Conservation (phyloP, 1,140 invertebrate species). For the Drosophila littoralis region DNA sequence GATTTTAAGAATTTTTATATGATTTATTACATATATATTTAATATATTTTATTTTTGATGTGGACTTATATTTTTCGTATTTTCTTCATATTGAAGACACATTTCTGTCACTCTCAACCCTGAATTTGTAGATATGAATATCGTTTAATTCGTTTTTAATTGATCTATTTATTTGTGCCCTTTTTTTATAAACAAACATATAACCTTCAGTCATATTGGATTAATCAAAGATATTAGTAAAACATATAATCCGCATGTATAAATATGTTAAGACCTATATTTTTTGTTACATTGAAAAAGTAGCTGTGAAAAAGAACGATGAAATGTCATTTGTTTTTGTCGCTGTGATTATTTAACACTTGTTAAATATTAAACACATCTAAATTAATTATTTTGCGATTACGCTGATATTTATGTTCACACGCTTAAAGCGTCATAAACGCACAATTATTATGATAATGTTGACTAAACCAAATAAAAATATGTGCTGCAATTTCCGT, state of each 20-base stretch:
- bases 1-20: too few relatives aligned
- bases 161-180: not conserved
- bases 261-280: too few relatives aligned
- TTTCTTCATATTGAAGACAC: too few relatives aligned
- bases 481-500: constrained; percentile 18
- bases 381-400: constrained; percentile 50
- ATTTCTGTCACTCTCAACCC: too few relatives aligned
- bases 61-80: too few relatives aligned
- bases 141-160: not conserved
- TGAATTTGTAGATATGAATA: not conserved
- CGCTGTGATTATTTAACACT: not conserved
- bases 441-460: constrained; percentile 33
- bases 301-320: too few relatives aligned
- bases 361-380: constrained; percentile 2
- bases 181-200: not conserved
- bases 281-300: too few relatives aligned
- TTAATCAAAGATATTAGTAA: not conserved
- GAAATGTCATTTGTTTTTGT: not conserved
- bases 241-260: too few relatives aligned
- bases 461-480: not conserved
- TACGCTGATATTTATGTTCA: constrained; percentile 50
- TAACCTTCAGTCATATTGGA: not conserved
- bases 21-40: too few relatives aligned
- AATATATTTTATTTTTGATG: too few relatives aligned
- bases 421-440: constrained; percentile 30